phyloP scores from a whole-genome alignment of 2,797 vertebrate species.

The Knipowitschia caucasica region DNA sequence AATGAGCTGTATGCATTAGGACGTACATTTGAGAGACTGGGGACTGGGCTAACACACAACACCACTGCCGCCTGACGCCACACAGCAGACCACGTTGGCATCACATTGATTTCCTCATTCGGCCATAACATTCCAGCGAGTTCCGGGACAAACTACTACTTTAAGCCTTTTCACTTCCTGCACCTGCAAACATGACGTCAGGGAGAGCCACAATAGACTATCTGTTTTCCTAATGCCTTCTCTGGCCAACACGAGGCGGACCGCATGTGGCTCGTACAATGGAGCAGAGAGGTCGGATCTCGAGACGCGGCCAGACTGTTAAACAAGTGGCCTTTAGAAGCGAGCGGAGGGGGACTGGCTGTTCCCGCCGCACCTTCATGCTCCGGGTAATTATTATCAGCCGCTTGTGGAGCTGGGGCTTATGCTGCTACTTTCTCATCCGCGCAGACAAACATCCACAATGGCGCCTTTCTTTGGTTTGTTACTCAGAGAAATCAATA shows the following conservation, averaged over 20 bases:
- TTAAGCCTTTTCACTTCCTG: conserved; percentile 8
- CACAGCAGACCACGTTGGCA: too few relatives aligned
- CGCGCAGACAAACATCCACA: not conserved
- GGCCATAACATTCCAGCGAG: conserved; percentile 25
- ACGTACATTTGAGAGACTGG: too few relatives aligned
- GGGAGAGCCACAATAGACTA: conserved; percentile 9
- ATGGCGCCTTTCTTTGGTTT: not conserved
- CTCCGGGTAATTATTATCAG: conserved; percentile 14
- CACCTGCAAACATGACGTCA: conserved; percentile 16
- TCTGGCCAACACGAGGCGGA: conserved; percentile 28
- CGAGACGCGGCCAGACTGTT: conserved; percentile 15
- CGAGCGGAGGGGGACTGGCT: conserved; percentile 13
- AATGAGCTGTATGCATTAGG: too few relatives aligned
- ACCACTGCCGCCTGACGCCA: too few relatives aligned
- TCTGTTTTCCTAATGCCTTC: conserved; percentile 2
- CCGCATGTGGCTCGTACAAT: conserved; percentile 5
- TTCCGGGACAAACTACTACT: conserved; percentile 34
- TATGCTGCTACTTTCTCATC: not conserved
- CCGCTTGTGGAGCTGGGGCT: not conserved
- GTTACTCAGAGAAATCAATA: too few relatives aligned
- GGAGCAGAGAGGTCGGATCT: conserved; percentile 1
- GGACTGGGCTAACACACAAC: too few relatives aligned
- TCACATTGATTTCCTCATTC: conserved; percentile 13
- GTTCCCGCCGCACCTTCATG: conserved; percentile 15
- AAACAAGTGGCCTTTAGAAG: conserved; percentile 27